phyloP scores from a whole-genome alignment of 37 sponge, comb jelly and placozoan genomes.

The Halichondria panicea region DNA sequence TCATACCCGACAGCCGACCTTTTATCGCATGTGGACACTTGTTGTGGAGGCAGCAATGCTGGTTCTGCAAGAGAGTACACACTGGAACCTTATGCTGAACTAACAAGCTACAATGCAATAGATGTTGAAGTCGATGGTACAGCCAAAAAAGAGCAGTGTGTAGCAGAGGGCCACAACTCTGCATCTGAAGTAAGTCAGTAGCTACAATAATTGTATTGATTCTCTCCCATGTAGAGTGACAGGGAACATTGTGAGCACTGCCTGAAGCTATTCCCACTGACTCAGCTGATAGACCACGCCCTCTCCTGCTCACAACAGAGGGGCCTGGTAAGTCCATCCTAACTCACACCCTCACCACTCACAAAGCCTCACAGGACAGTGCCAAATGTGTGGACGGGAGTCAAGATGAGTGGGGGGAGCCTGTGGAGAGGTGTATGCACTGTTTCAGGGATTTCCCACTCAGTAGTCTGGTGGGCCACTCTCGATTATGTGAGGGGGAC shows the following conservation, averaged over 20 bases:
- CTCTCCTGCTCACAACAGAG: conserved; percentile 6
- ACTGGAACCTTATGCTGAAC: background rate
- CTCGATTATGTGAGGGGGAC: conserved; percentile 42
- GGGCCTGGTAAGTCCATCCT: conserved; percentile 7
- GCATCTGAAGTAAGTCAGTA: background rate
- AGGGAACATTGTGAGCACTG: conserved; percentile 58
- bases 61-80: background rate
- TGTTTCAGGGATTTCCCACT: conserved; percentile 78
- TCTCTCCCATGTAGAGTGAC: too few species aligned
- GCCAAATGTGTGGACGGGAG: background rate
- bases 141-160: background rate
- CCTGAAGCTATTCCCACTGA: conserved; percentile 50
- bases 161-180: background rate
- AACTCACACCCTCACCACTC: background rate
- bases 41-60: conserved; percentile 1
- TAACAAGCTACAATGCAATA: background rate
- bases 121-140: background rate
- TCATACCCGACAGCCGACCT: too few species aligned
- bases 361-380: background rate
- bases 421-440: conserved; percentile 63
- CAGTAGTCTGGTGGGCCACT: conserved; percentile 43
- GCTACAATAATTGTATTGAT: too few species aligned
- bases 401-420: conserved; percentile 29
- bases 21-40: conserved; percentile 13
- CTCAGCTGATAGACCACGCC: conserved; percentile 32